Conservation (phyloP, 1,140 invertebrate genomes). For the Trichoplusia ni region DNA sequence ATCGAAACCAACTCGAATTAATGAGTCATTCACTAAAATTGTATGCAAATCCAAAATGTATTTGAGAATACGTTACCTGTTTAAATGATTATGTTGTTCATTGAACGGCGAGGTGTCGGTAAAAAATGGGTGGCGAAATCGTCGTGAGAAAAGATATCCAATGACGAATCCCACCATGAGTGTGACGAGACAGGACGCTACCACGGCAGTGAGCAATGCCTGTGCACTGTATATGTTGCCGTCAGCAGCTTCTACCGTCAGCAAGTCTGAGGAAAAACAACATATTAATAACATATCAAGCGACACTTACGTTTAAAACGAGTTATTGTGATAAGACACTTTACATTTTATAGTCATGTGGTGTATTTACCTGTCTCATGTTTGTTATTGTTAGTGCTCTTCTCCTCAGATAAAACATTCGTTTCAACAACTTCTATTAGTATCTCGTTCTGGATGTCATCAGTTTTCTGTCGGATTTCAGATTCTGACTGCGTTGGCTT, state of each 20-base stretch:
- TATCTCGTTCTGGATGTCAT: slow-evolving; percentile 75
- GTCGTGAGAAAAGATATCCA: slow-evolving; percentile 90
- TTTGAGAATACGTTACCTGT: slow-evolving; percentile 58
- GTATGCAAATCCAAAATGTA: not conserved
- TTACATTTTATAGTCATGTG: not conserved
- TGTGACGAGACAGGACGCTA: slow-evolving; percentile 89
- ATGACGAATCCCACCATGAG: slow-evolving; percentile 91
- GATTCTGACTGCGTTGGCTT: slow-evolving; percentile 65
- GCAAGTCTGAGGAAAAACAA: slow-evolving; percentile 76
- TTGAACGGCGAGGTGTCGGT: slow-evolving; percentile 87
- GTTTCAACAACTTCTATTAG: slow-evolving; percentile 75
- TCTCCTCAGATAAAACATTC: slow-evolving; percentile 68
- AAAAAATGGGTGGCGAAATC: slow-evolving; percentile 87
- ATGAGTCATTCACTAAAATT: no score
- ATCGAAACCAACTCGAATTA: not conserved
- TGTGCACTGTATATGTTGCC: slow-evolving; percentile 89
- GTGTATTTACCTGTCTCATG: slow-evolving; percentile 67
- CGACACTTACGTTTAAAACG: no score
- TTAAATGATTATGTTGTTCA: slow-evolving; percentile 84
- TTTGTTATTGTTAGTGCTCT: slow-evolving; percentile 60
- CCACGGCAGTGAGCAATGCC: slow-evolving; percentile 89
- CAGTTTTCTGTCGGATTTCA: slow-evolving; percentile 55
- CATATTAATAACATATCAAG: not conserved
- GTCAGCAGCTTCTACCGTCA: slow-evolving; percentile 83
- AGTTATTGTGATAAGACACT: no score